Evolutionary conservation across 2,113 vertebrate species (phyloP).

Genomic region (Malurus melanocephalus): DNA sequence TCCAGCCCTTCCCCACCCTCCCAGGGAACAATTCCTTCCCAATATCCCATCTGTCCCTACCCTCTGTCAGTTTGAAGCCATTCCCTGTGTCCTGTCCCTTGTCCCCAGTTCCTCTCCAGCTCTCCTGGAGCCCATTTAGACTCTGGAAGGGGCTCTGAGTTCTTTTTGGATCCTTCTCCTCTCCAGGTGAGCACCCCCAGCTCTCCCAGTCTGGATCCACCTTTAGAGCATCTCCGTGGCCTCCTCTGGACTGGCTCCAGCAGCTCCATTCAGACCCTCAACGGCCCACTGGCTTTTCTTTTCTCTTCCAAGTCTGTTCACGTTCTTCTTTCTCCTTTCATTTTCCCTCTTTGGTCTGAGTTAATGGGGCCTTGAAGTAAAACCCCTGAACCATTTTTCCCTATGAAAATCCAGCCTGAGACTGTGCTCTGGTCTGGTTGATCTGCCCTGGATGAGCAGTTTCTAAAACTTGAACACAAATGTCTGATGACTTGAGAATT

Average conservation of each 20-base stretch:
- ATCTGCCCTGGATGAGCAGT: background rate
- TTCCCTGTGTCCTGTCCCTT: background rate
- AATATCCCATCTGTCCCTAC: background rate
- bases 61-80: background rate
- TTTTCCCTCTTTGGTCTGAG: background rate
- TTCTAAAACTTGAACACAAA: background rate
- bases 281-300: background rate
- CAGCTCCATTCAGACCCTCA: background rate
- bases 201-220: background rate
- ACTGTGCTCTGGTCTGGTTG: background rate
- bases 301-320: background rate
- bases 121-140: background rate
- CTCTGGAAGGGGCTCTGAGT: background rate
- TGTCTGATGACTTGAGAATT: background rate
- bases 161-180: background rate
- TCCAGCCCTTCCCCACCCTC: background rate
- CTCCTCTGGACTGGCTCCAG: background rate
- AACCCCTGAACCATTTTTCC: background rate
- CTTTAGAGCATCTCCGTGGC: rapidly evolving
- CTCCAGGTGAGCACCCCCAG: background rate
- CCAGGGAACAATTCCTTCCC: rapidly evolving
- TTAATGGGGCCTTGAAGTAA: background rate
- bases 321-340: background rate
- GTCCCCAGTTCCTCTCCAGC: background rate
- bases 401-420: rapidly evolving